Conservation (phyloP, 2,797 vertebrate species). For the Ctenochaetus hawaiiensis region DNA sequence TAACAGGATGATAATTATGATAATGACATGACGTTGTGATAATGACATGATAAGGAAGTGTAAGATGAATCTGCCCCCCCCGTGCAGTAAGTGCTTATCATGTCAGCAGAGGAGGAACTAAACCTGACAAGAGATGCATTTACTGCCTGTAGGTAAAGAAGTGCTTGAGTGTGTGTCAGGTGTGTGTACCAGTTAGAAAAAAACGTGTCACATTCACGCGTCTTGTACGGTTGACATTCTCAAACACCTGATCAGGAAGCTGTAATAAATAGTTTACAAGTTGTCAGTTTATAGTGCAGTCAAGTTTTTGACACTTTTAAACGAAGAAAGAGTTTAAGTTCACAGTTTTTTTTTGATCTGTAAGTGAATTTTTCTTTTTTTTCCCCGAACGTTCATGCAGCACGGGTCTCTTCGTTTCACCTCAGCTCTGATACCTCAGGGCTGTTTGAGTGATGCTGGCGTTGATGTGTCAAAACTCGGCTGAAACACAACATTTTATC, state of each 20-base stretch:
- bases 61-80: slow-evolving; percentile 62
- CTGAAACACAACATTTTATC: slow-evolving; percentile 47
- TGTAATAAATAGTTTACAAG: slow-evolving; percentile 6
- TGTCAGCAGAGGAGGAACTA: slow-evolving; percentile 67
- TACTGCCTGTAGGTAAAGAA: slow-evolving; percentile 49
- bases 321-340: background rate
- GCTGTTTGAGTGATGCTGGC: slow-evolving; percentile 49
- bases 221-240: slow-evolving; percentile 6
- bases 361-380: background rate
- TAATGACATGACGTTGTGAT: slow-evolving; percentile 79
- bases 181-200: slow-evolving; percentile 9
- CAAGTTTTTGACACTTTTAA: slow-evolving; percentile 12
- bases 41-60: slow-evolving; percentile 79
- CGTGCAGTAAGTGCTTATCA: slow-evolving; percentile 54
- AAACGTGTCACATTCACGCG: slow-evolving; percentile 21
- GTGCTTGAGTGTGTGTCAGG: slow-evolving; percentile 30
- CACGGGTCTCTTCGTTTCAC: slow-evolving; percentile 18
- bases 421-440: slow-evolving; percentile 24
- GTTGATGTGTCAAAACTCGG: slow-evolving; percentile 53
- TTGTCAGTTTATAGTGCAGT: background rate
- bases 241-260: slow-evolving; percentile 14
- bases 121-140: slow-evolving; percentile 60
- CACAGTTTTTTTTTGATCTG: background rate
- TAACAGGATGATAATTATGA: slow-evolving; percentile 80
- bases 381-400: background rate